Percentiles rank a stretch among this genome's conserved stretches.
Evolutionary conservation across 1,140 invertebrate species (phyloP).

Genomic region (Drosophila nikananu): DNA sequence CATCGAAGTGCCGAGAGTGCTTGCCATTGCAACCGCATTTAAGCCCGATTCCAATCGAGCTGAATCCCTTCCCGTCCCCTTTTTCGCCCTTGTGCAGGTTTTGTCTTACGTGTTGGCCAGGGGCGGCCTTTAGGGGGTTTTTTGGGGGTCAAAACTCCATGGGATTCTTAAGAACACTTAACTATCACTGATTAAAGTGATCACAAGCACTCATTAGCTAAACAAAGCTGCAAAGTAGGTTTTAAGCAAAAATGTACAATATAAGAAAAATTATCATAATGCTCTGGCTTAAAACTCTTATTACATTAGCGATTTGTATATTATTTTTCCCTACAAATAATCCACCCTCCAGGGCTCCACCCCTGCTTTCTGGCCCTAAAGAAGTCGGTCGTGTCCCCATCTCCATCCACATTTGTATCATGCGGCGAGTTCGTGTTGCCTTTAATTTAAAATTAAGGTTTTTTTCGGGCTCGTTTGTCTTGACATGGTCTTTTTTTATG

Average conservation of each 20-base stretch:
- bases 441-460: constrained; percentile 50
- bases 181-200: no score
- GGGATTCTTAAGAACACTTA: not conserved
- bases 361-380: constrained; percentile 13
- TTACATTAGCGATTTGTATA: not conserved
- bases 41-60: constrained; percentile 15
- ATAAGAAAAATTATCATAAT: not conserved
- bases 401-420: constrained; percentile 46
- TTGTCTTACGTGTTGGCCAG: constrained; percentile 41
- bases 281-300: not conserved
- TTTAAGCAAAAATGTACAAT: not conserved
- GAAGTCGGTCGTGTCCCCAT: constrained; percentile 30
- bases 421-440: constrained; percentile 60
- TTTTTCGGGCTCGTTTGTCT: constrained; percentile 36
- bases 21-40: constrained; percentile 46
- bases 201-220: no score
- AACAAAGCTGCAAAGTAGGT: not conserved
- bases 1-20: constrained; percentile 10
- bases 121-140: not conserved
- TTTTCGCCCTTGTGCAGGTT: constrained; percentile 27
- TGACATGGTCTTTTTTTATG: constrained; percentile 53
- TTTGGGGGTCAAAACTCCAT: not conserved
- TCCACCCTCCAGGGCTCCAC: not conserved
- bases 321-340: not conserved
- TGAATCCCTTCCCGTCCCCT: constrained; percentile 14